A percentile compares a stretch with the other conserved stretches of the same genome.
Conservation (phyloP, 2,888 invertebrate species). For the Lissocephala sabroskyi region DNA sequence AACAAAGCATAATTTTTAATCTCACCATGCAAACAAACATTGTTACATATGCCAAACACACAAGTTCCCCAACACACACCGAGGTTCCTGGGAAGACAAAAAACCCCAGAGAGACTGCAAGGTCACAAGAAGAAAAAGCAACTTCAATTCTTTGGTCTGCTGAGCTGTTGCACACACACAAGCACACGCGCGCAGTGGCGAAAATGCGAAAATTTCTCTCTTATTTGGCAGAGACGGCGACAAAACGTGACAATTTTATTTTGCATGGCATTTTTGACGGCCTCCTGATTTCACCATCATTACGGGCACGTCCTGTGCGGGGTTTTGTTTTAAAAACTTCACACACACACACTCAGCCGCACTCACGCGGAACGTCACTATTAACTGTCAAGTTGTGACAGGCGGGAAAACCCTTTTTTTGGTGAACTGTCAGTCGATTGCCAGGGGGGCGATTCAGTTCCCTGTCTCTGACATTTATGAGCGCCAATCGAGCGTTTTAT, state of each 20-base stretch:
- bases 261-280: too few species aligned
- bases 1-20: slow-evolving; percentile 65
- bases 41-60: slow-evolving; percentile 53
- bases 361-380: slow-evolving; percentile 2
- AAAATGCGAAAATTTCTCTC: neutral
- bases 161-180: neutral
- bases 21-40: slow-evolving; percentile 60
- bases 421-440: neutral
- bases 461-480: slow-evolving; percentile 8
- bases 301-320: too few species aligned
- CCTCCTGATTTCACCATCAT: too few species aligned
- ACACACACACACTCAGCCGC: slow-evolving; percentile 17
- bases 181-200: slow-evolving; percentile 1
- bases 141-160: too few species aligned
- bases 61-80: slow-evolving; percentile 13
- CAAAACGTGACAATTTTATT: too few species aligned
- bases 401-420: neutral
- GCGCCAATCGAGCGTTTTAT: slow-evolving; percentile 5
- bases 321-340: slow-evolving; percentile 2
- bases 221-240: too few species aligned
- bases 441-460: neutral
- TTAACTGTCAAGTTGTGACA: neutral
- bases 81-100: too few species aligned
- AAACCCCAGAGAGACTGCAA: too few species aligned
- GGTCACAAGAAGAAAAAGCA: too few species aligned